These are phyloP conservation scores for Allygus modestus DNA, from an alignment of 2,888 invertebrate species.

Conservation along the genomic window DNA sequence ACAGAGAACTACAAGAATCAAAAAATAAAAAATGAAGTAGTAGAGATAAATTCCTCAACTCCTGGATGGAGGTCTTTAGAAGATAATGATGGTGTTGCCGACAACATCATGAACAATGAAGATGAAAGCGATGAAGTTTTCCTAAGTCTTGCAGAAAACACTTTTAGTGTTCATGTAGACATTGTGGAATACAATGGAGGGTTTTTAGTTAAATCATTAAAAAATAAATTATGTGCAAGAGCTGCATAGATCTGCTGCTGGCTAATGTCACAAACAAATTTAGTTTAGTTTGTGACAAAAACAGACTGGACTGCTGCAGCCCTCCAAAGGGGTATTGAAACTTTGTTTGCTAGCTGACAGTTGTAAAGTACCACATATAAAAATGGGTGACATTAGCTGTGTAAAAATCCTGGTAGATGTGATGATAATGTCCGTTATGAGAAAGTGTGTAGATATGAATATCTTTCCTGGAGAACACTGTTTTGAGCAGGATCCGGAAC, in stretches of 20 bases:
- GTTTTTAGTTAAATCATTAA: not conserved
- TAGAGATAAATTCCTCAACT: not conserved
- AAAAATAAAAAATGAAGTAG: not conserved
- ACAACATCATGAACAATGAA: not conserved
- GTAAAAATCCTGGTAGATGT: not conserved
- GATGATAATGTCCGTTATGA: not conserved
- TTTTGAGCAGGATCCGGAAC: not conserved
- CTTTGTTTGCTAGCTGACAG: not conserved
- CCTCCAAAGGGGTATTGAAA: not conserved
- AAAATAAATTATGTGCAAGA: not conserved
- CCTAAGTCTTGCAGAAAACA: not conserved
- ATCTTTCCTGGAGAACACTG: not conserved
- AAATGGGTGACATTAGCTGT: not conserved
- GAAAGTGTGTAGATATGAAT: not conserved
- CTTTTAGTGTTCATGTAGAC: not conserved
- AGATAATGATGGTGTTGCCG: not conserved
- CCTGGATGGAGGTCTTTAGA: constrained; percentile 16
- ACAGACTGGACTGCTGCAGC: constrained; percentile 11
- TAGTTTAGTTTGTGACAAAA: not conserved
- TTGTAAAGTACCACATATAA: not conserved
- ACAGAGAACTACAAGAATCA: constrained; percentile 1
- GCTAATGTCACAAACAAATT: not conserved
- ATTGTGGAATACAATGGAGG: not conserved
- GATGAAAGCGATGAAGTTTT: not conserved
- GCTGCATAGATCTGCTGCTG: not conserved